These are phyloP conservation scores for Andrena fulva DNA, from an alignment of 2,888 invertebrate species.

Conservation along the genomic window DNA sequence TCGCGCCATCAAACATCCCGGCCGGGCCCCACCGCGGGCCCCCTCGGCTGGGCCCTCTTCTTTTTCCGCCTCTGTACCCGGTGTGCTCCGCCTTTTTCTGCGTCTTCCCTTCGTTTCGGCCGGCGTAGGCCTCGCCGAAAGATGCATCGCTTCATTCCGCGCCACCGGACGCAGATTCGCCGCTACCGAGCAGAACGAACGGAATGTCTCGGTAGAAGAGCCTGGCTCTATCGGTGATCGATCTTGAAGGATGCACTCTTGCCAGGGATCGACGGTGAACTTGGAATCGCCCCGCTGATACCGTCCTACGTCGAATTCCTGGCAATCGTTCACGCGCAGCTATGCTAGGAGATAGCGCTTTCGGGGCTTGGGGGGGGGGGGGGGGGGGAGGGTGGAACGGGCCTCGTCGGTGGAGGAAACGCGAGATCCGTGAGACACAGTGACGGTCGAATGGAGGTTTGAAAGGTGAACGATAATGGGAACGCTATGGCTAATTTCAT, in stretches of 20 bases:
- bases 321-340: constrained; percentile 39
- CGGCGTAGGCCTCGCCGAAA: constrained; percentile 63
- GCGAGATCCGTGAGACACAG: constrained; percentile 48
- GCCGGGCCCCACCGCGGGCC: constrained; percentile 12
- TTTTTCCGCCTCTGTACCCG: constrained; percentile 23
- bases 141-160: constrained; percentile 81
- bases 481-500: background rate
- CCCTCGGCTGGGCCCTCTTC: constrained; percentile 24
- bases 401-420: constrained; percentile 16
- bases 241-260: constrained; percentile 54
- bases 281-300: constrained; percentile 50
- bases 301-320: constrained; percentile 42
- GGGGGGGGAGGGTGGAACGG: background rate
- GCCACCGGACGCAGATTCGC: constrained; percentile 63
- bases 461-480: background rate
- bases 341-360: constrained; percentile 25
- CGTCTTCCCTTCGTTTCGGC: constrained; percentile 33
- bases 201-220: constrained; percentile 40
- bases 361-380: constrained; percentile 3
- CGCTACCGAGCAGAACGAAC: constrained; percentile 62
- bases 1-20: constrained; percentile 70
- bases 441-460: background rate
- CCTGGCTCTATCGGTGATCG: constrained; percentile 56
- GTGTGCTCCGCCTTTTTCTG: constrained; percentile 56
- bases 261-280: constrained; percentile 39